phyloP scores from a whole-genome alignment of 2,113 vertebrate species.

The Colossoma macropomum region DNA sequence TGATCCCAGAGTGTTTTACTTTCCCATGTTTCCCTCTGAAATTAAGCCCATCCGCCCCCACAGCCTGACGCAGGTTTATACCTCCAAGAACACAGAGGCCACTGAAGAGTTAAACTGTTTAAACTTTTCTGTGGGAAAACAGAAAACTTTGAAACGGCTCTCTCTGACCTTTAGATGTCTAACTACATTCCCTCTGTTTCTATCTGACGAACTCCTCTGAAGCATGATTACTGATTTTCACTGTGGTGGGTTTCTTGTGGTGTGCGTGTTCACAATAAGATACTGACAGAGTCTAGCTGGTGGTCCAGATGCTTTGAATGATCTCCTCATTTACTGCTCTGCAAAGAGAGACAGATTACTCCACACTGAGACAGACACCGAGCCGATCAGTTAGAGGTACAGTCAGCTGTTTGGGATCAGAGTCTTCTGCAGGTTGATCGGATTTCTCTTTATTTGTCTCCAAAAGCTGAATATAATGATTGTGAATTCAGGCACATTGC shows the following conservation, averaged over 20 bases:
- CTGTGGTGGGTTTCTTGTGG: conserved; percentile 32
- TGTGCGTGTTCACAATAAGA: not conserved
- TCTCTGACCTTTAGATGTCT: not conserved
- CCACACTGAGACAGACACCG: not conserved
- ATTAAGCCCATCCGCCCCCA: too few relatives aligned
- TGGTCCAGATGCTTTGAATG: conserved; percentile 39
- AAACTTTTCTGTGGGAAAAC: not conserved
- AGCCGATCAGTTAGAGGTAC: not conserved
- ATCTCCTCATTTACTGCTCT: conserved; percentile 16
- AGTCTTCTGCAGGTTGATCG: not conserved
- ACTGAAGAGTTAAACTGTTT: not conserved
- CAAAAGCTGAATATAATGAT: too few relatives aligned
- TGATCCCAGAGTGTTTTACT: too few relatives aligned
- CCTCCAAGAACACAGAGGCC: not conserved
- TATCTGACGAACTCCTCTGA: conserved; percentile 17
- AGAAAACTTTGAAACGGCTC: not conserved
- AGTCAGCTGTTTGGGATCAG: not conserved
- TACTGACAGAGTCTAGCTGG: conserved; percentile 9
- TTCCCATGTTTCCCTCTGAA: too few relatives aligned
- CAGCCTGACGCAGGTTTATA: not conserved
- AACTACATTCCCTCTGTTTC: conserved; percentile 10
- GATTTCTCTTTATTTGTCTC: too few relatives aligned
- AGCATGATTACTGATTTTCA: conserved; percentile 38
- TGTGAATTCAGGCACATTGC: too few relatives aligned
- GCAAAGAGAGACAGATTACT: conserved; percentile 25